phyloP scores from a whole-genome alignment of 2,797 vertebrate genomes.

The Morus bassanus region DNA sequence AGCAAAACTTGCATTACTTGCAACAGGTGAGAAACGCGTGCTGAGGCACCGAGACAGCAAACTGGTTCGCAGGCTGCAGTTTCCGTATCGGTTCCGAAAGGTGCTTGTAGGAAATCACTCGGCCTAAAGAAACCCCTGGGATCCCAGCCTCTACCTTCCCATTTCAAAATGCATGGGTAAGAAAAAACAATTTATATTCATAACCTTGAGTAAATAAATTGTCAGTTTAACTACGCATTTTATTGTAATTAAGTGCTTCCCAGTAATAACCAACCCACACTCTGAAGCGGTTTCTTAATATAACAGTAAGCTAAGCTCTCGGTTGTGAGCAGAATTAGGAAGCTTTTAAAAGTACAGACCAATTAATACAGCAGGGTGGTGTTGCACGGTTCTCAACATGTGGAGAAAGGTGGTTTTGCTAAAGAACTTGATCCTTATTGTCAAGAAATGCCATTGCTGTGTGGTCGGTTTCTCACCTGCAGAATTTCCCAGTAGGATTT shows the following conservation, averaged over 20 bases:
- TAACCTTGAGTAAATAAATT: conserved; percentile 36
- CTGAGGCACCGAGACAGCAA: neutral
- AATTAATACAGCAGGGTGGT: neutral
- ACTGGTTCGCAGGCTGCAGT: neutral
- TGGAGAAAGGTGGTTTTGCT: neutral
- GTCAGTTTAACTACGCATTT: neutral
- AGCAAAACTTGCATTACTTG: neutral
- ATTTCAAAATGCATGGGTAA: neutral
- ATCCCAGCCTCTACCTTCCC: neutral
- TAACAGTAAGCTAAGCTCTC: neutral
- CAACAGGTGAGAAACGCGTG: neutral
- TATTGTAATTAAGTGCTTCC: conserved; percentile 12
- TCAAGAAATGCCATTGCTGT: neutral
- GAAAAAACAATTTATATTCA: neutral
- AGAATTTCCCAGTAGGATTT: neutral
- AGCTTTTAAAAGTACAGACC: neutral
- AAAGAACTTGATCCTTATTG: neutral
- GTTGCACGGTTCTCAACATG: accelerated
- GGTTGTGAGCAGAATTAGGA: neutral
- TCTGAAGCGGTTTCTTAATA: neutral
- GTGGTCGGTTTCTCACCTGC: neutral
- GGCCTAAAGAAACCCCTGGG: neutral
- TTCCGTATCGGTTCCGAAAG: neutral
- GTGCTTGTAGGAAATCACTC: neutral
- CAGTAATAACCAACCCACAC: neutral